Conservation (phyloP, 2,888 invertebrate genomes). For the Oscheius sp. region DNA sequence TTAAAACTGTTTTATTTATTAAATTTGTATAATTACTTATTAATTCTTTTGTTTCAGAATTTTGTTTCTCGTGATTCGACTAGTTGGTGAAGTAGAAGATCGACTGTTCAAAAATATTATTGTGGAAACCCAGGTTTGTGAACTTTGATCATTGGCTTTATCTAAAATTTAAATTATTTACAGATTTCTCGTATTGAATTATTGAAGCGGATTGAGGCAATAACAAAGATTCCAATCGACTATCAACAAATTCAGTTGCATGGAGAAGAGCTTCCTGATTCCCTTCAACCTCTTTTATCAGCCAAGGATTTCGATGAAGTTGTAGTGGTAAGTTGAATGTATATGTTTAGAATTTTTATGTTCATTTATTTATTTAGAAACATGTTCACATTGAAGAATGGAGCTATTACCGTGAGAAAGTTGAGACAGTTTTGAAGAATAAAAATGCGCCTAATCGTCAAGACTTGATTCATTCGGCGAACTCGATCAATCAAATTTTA, state of each 20-base stretch:
- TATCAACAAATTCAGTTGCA: conserved; percentile 12
- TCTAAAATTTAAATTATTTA: conserved; percentile 31
- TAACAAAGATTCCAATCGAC: not conserved
- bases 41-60: conserved; percentile 13
- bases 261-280: conserved; percentile 1
- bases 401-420: too few relatives aligned
- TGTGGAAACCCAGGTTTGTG: conserved; percentile 32
- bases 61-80: conserved; percentile 12
- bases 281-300: not conserved
- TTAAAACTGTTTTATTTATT: conserved; percentile 15
- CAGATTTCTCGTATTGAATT: conserved; percentile 32
- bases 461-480: too few relatives aligned
- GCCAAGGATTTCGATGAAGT: not conserved
- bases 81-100: conserved; percentile 30
- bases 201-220: conserved; percentile 27
- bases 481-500: too few relatives aligned
- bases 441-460: too few relatives aligned
- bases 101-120: conserved; percentile 11
- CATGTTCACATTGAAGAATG: too few relatives aligned
- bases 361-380: too few relatives aligned
- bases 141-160: conserved; percentile 32
- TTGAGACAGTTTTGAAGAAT: too few relatives aligned
- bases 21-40: conserved; percentile 13
- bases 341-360: not conserved
- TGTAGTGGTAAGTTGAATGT: conserved; percentile 3